Percentiles rank a stretch among this genome's conserved stretches.
Conservation (phyloP, 2,797 vertebrate species). For the Hypotaenidia okinawae region DNA sequence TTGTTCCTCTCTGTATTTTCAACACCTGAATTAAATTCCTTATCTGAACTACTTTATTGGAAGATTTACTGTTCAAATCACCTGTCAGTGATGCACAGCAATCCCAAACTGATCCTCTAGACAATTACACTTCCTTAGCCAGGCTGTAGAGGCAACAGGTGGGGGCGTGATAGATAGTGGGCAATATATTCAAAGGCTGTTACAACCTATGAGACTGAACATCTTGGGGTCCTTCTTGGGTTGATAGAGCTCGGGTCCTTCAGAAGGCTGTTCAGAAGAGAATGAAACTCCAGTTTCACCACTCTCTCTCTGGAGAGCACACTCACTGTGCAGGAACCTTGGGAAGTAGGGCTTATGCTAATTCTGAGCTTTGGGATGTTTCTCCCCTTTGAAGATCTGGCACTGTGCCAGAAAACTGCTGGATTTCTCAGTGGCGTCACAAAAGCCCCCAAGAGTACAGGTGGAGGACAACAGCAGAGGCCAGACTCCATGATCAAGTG, state of each 20-base stretch:
- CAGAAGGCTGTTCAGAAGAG: neutral
- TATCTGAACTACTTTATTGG: neutral
- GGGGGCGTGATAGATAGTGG: neutral
- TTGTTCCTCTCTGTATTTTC: neutral
- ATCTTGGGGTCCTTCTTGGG: neutral
- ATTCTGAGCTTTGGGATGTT: neutral
- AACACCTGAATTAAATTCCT: neutral
- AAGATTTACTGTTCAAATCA: neutral
- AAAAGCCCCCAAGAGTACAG: neutral
- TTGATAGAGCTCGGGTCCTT: too few species aligned
- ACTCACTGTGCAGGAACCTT: neutral
- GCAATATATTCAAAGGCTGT: neutral
- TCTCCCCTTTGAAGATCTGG: neutral
- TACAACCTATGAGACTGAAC: neutral
- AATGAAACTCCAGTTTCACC: neutral
- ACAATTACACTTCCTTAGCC: neutral
- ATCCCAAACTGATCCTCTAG: neutral
- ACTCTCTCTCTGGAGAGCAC: neutral
- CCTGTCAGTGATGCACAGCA: neutral
- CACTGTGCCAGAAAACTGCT: neutral
- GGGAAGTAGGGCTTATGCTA: neutral
- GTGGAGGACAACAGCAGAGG: neutral
- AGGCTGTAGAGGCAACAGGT: neutral
- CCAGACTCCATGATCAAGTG: fast-evolving
- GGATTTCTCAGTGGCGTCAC: neutral